phyloP scores from a whole-genome alignment of 1,140 invertebrate genomes.

The Penaeus indicus region DNA sequence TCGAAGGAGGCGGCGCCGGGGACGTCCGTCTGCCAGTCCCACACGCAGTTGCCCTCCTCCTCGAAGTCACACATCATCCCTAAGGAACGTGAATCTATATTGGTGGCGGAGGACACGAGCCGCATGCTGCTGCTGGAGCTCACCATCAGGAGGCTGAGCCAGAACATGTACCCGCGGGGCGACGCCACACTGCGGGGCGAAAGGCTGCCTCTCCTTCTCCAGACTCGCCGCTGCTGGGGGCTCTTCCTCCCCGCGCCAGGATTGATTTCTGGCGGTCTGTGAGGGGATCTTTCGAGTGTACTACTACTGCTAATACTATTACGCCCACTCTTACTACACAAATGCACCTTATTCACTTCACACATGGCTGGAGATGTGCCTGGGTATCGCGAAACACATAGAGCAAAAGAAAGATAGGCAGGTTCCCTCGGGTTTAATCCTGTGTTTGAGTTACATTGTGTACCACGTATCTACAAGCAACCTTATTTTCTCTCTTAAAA shows the following conservation, averaged over 20 bases:
- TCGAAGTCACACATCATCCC: constrained; percentile 39
- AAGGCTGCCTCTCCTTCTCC: too few relatives aligned
- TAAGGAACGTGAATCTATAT: constrained; percentile 23
- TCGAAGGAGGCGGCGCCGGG: constrained; percentile 30
- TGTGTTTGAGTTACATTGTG: too few relatives aligned
- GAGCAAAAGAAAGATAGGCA: constrained; percentile 7
- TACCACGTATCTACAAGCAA: too few relatives aligned
- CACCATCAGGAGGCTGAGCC: too few relatives aligned
- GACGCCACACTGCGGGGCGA: too few relatives aligned
- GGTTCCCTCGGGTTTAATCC: not conserved
- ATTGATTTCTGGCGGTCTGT: constrained; percentile 30
- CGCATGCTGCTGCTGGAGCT: not conserved
- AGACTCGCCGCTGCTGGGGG: not conserved
- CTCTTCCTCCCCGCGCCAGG: constrained; percentile 1
- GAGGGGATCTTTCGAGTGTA: not conserved
- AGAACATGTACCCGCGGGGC: too few relatives aligned
- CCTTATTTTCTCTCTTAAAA: too few relatives aligned
- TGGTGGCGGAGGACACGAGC: not conserved
- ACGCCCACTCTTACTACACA: constrained; percentile 32
- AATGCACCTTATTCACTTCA: constrained; percentile 5
- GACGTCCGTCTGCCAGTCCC: constrained; percentile 47
- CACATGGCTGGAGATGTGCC: constrained; percentile 35
- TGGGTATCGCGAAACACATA: not conserved
- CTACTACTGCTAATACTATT: constrained; percentile 40
- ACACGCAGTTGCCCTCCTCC: constrained; percentile 28